A percentile compares a stretch with the other conserved stretches of the same genome.
Evolutionary conservation across 2,888 invertebrate genomes (phyloP).

Genomic region (Ophion costatus): DNA sequence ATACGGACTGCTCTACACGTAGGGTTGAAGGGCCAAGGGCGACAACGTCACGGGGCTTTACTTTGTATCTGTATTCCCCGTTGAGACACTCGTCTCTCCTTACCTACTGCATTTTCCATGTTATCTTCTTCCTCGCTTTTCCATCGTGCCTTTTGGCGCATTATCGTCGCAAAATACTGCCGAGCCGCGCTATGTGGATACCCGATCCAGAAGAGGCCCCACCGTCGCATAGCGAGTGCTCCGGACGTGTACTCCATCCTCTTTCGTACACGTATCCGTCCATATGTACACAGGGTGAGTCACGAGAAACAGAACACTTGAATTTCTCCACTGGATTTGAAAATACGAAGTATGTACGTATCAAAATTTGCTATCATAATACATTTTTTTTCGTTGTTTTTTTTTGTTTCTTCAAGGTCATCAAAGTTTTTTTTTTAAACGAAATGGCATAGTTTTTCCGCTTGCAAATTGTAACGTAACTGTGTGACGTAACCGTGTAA

Average conservation of each 20-base stretch:
- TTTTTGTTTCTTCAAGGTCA: no score
- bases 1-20: background rate
- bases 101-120: conserved; percentile 76
- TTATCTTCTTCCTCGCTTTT: conserved; percentile 56
- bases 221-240: conserved; percentile 38
- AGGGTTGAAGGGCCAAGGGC: conserved; percentile 32
- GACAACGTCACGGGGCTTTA: conserved; percentile 37
- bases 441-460: no score
- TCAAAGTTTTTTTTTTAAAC: no score
- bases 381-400: no score
- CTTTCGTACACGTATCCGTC: background rate
- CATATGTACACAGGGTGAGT: no score
- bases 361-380: no score
- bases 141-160: conserved; percentile 42
- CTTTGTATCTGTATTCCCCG: conserved; percentile 77
- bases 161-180: conserved; percentile 53
- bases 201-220: background rate
- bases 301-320: no score
- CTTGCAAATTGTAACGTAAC: no score
- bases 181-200: background rate
- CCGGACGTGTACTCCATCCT: conserved; percentile 37
- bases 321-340: no score
- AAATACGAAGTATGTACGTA: no score
- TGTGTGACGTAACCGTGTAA: no score
- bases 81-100: conserved; percentile 79